phyloP scores from a whole-genome alignment of 2,113 vertebrate species.

The Epinephelus moara region DNA sequence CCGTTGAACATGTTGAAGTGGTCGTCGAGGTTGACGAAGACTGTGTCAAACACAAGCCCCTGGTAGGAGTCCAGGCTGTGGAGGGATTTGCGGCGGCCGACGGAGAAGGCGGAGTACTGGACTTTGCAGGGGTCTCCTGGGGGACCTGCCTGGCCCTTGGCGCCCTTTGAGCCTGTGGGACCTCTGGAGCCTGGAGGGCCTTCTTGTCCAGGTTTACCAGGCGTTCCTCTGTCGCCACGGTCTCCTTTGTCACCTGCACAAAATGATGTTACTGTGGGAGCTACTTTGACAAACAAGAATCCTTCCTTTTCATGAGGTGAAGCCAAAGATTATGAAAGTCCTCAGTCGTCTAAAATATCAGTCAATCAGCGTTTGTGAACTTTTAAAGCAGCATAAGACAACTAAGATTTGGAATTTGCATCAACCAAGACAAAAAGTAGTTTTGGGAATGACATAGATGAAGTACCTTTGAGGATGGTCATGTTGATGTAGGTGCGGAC shows the following conservation, averaged over 20 bases:
- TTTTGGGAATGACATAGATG: not conserved
- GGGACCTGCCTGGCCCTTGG: slow-evolving; percentile 89
- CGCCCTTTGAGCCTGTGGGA: slow-evolving; percentile 86
- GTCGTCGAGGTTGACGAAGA: slow-evolving; percentile 91
- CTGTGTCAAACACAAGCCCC: slow-evolving; percentile 90
- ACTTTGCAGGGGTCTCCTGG: slow-evolving; percentile 89
- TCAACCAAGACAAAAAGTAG: not conserved
- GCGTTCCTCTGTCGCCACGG: slow-evolving; percentile 89
- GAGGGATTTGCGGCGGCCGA: slow-evolving; percentile 91
- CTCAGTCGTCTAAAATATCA: too few species aligned
- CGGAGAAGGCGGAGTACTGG: slow-evolving; percentile 90
- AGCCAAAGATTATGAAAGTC: not conserved
- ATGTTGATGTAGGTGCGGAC: slow-evolving; percentile 93
- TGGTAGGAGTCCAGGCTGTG: slow-evolving; percentile 94
- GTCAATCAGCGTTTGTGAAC: too few species aligned
- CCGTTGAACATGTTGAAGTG: slow-evolving; percentile 94
- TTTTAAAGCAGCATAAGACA: not conserved
- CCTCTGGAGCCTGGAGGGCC: slow-evolving; percentile 87
- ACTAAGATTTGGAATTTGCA: not conserved
- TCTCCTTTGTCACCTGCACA: slow-evolving; percentile 94
- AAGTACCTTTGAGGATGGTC: slow-evolving; percentile 85
- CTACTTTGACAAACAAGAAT: not conserved
- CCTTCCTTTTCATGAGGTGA: not conserved
- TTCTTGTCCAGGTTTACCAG: slow-evolving; percentile 90
- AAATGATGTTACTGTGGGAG: not conserved